A percentile compares a stretch with the other conserved stretches of the same genome.
Evolutionary conservation across 2,797 vertebrate genomes (phyloP).

Genomic region (Decapterus maruadsi): DNA sequence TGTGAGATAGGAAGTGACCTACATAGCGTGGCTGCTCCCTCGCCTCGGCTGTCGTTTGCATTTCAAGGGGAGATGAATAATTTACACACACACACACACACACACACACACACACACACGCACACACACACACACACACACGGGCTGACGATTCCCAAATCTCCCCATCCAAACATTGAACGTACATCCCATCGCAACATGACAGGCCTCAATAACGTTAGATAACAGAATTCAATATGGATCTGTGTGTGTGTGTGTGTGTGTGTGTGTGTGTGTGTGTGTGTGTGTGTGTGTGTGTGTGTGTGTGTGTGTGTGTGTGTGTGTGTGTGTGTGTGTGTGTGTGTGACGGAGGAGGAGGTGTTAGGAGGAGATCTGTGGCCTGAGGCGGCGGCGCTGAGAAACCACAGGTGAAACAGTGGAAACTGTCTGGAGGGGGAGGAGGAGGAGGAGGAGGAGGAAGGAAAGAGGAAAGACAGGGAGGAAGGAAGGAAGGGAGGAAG

Average conservation of each 20-base stretch:
- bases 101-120: conserved; percentile 59
- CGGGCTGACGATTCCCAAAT: conserved; percentile 43
- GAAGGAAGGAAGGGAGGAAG: background rate
- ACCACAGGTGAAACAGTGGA: conserved; percentile 57
- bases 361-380: conserved; percentile 42
- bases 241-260: background rate
- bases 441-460: background rate
- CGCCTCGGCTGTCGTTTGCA: conserved; percentile 82
- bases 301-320: conserved; percentile 21
- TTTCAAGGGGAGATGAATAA: conserved; percentile 86
- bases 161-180: conserved; percentile 44
- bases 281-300: conserved; percentile 4
- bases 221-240: conserved; percentile 60
- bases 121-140: conserved; percentile 48
- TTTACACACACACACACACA: conserved; percentile 73
- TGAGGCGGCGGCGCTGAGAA: conserved; percentile 35
- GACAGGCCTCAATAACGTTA: conserved; percentile 80
- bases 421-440: background rate
- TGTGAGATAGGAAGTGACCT: conserved; percentile 78
- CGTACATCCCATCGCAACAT: conserved; percentile 60
- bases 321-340: conserved; percentile 24
- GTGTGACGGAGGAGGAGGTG: conserved; percentile 33
- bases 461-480: background rate
- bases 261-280: conserved; percentile 25
- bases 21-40: conserved; percentile 78